Evolutionary conservation across 1,140 invertebrate genomes (phyloP), one percentile per base, ranked within the genome.

Genomic region (Drosophila nebulosa): DNA sequence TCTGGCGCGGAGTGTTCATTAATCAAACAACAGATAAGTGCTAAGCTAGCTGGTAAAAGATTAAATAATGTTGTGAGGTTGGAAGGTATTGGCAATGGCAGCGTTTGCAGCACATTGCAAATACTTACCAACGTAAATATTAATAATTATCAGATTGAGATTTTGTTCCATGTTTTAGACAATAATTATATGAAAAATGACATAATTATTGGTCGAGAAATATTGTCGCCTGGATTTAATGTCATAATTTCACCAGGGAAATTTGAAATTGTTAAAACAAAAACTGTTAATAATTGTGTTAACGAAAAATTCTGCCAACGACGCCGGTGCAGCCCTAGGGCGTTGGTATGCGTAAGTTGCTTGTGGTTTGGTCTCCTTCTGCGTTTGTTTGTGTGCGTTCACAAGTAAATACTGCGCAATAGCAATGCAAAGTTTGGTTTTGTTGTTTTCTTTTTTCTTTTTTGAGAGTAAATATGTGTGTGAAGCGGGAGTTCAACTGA

Each of bases 131-230:
- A 39, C 16, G 35, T 59, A 42, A 18, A 10, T 16, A 56, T 56
- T 32, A 16, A 59, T 35, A 4, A 64, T 21, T 39, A 74, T 50
- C 51, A 18, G 51, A 60, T 74, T 58, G 71, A 74, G 24, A 27
- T 74, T 2, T 59, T 74, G 57, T 73, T 73, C 24, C 65, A 73
- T 65, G 69, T 62, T 35, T 55, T 73, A 3, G 39, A 46, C 14
- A 35, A 64, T 57, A 24, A 57, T 7, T n/a, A 73, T 63, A 50
- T 68, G 55, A 46, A 56, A 21, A 74, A 74, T 60, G 65, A 74
- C 26, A 64, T 73, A 39, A 18, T 57, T 51, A 53, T 73, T 60
- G 59, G 70, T 57, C 69, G 69, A 66, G 69, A 72, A 67, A 46
- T 63, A 36, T 32, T 67, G 39, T 57, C 26, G 12, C 46, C 32